Evolutionary conservation across 2,888 invertebrate genomes (phyloP), one percentile per base, ranked within the genome.

Genomic region (Himalopsyche anomala): DNA sequence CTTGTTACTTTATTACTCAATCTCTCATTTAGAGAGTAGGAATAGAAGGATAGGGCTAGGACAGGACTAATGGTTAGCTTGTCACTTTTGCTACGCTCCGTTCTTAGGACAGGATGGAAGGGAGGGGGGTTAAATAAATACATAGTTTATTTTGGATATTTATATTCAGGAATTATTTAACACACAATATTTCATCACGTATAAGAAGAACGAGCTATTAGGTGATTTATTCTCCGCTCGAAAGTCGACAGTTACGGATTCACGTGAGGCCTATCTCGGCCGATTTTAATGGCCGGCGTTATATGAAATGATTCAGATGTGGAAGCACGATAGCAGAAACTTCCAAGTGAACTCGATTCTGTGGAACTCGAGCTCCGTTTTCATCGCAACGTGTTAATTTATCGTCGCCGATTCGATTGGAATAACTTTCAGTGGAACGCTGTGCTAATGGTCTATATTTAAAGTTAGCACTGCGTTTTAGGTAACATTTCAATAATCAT

Each of bases 291-390:
- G 80, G 80, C 80, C 80, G 40, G 80, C 42, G 38, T 80, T 80
- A 80, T 80, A 80, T 80, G 80, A 80, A 80, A 80, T 80, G 80
- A 80, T 80, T 80, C 80, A 80, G 80, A 80, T 80, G 62, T 42
- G 36, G 38, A 80, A 80, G 28, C n/a, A 36, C 80, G 80, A 80
- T 80, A 80, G 80, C 80, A 36, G 19, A 62, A 62, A 62, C 8
- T 62, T 62, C 62, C 62, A 62, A 62, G 19, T 62, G 62, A n/a
- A 62, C 62, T 62, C 56, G 56, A 56, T 56, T 56, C 56, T 56
- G 56, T 56, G 45, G 45, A 56, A 56, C 56, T 9, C 6, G n/a
- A 62, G 62, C 62, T 4, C 62, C 62, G 19, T n/a, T 62, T n/a
- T 62, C 62, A 62, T 62, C 62, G 62, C 62, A 28, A 62, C 62